Conservation (phyloP, 2,888 invertebrate genomes). For the Platypus cylindrus region DNA sequence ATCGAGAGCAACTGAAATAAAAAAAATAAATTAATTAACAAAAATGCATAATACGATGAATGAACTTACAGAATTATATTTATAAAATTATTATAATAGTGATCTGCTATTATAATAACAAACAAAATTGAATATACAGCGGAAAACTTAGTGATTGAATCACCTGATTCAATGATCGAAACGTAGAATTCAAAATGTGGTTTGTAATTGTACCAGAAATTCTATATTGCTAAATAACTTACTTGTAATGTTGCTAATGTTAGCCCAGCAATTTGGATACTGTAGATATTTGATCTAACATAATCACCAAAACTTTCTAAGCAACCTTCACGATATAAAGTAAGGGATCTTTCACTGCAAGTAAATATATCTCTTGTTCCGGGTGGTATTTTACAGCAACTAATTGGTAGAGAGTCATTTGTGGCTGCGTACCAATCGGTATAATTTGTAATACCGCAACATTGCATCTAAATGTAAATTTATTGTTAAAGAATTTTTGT, state of each 20-base stretch:
- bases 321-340: conserved; percentile 48
- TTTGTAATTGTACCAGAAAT: no score
- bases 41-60: no score
- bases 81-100: no score
- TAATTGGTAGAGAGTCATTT: conserved; percentile 42
- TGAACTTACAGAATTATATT: no score
- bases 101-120: no score
- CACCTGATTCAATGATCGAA: no score
- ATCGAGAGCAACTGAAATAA: conserved; percentile 68
- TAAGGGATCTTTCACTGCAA: conserved; percentile 23
- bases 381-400: conserved; percentile 47
- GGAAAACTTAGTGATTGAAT: no score
- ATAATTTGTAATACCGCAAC: conserved; percentile 56
- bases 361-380: conserved; percentile 36
- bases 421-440: conserved; percentile 46
- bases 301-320: conserved; percentile 46
- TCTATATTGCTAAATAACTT: conserved; percentile 18
- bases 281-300: conserved; percentile 55
- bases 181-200: no score
- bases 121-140: no score
- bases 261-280: conserved; percentile 68
- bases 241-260: conserved; percentile 81
- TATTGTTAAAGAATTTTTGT: neutral
- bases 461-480: conserved; percentile 43
- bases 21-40: no score